Evolutionary conservation across 2,888 invertebrate species (phyloP).

Genomic region (Orchesellides sinensis): DNA sequence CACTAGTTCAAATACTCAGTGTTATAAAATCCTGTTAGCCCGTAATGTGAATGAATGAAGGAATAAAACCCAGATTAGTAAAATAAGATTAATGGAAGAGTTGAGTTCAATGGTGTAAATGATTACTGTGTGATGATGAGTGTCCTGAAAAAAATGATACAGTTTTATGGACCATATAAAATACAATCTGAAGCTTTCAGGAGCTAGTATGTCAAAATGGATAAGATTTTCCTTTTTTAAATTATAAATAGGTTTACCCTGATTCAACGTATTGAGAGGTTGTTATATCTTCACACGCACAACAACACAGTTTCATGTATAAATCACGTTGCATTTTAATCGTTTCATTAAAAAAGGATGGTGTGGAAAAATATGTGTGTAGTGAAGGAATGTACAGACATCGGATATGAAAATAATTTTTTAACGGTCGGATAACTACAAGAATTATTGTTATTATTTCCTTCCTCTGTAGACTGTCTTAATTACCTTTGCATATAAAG

Average conservation of each 20-base stretch:
- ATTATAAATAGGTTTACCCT: conserved; percentile 36
- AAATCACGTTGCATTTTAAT: conserved; percentile 49
- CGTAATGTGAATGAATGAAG: neutral
- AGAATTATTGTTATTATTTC: conserved; percentile 57
- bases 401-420: conserved; percentile 47
- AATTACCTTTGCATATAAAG: conserved; percentile 29
- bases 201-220: conserved; percentile 6
- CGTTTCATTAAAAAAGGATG: neutral
- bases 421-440: conserved; percentile 59
- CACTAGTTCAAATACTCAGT: neutral
- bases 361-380: neutral
- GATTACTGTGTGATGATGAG: conserved; percentile 25
- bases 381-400: neutral
- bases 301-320: conserved; percentile 24
- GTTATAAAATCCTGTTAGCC: too few relatives aligned
- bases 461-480: conserved; percentile 47
- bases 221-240: conserved; percentile 45
- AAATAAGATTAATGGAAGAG: conserved; percentile 18
- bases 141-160: conserved; percentile 43
- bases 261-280: conserved; percentile 27
- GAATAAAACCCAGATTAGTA: neutral
- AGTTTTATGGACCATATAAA: conserved; percentile 33
- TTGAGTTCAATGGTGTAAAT: conserved; percentile 24
- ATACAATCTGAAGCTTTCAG: conserved; percentile 10
- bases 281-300: conserved; percentile 33